phyloP scores from a whole-genome alignment of 2,888 invertebrate genomes.

The Gymnosoma rotundatum region DNA sequence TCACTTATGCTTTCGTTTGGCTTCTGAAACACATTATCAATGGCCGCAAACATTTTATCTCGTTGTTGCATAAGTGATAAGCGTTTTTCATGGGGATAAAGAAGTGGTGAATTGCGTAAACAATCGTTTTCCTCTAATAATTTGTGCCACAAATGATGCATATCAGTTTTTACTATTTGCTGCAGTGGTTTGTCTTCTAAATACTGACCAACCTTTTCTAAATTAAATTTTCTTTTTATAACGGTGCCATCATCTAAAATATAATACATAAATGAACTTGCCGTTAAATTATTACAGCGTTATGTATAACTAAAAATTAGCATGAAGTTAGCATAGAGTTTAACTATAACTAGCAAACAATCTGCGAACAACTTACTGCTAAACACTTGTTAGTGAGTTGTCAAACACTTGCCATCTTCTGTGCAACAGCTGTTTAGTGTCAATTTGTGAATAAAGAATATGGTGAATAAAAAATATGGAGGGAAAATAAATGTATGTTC shows the following conservation, averaged over 20 bases:
- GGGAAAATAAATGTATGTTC: no score
- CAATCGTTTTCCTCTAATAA: constrained; percentile 89
- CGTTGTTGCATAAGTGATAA: constrained; percentile 93
- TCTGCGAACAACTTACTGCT: no score
- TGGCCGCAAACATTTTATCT: constrained; percentile 86
- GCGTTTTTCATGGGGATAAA: constrained; percentile 89
- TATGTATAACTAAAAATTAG: no score
- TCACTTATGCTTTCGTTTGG: constrained; percentile 86
- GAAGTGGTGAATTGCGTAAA: constrained; percentile 86
- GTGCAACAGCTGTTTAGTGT: no score
- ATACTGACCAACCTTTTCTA: constrained; percentile 96
- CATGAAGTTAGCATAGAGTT: no score
- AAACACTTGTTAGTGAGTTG: no score
- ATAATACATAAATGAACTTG: not conserved
- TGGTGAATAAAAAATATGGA: no score
- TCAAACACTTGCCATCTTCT: no score
- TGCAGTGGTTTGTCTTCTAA: constrained; percentile 89
- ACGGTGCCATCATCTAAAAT: constrained; percentile 75
- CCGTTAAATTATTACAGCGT: no score
- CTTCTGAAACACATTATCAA: constrained; percentile 87
- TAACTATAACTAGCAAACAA: no score
- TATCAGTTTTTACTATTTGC: constrained; percentile 85
- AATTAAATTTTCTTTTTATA: constrained; percentile 86
- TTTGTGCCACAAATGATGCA: constrained; percentile 90
- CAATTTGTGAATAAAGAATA: no score